phyloP scores from a whole-genome alignment of 1,140 invertebrate species.

The Pseudomyrmex cubaensis region DNA sequence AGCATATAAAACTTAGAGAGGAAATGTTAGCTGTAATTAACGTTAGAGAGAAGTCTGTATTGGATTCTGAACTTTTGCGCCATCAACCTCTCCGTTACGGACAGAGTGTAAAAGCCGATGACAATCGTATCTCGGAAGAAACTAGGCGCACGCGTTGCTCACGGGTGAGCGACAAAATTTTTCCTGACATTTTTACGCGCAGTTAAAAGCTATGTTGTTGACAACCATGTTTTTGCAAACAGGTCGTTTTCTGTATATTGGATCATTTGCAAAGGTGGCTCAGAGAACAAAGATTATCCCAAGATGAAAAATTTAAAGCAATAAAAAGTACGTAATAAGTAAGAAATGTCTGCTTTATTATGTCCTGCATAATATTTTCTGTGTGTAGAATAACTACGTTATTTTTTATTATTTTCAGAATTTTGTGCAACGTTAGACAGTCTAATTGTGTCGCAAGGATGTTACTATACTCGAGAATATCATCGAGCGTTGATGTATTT shows the following conservation, averaged over 20 bases:
- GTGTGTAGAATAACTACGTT: not conserved
- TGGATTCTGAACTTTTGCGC: conserved; percentile 78
- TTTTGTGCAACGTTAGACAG: conserved; percentile 88
- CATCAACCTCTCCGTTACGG: conserved; percentile 76
- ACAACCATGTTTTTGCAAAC: conserved; percentile 21
- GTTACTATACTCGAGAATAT: conserved; percentile 90
- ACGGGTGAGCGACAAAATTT: conserved; percentile 70
- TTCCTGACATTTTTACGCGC: not conserved
- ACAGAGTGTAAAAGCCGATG: conserved; percentile 65
- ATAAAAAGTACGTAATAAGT: conserved; percentile 70
- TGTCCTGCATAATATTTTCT: conserved; percentile 15
- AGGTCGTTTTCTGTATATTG: conserved; percentile 89
- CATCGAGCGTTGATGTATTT: conserved; percentile 90
- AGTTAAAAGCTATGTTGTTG: not conserved
- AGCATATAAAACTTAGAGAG: conserved; percentile 74
- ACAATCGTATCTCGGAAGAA: conserved; percentile 81
- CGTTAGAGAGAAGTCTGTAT: conserved; percentile 68
- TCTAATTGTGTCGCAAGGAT: conserved; percentile 88
- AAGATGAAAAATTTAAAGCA: conserved; percentile 77
- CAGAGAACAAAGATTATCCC: conserved; percentile 86
- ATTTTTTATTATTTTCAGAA: conserved; percentile 78
- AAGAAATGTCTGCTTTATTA: not conserved
- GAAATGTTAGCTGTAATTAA: conserved; percentile 82
- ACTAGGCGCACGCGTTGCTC: conserved; percentile 81
- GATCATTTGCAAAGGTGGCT: conserved; percentile 92